Evolutionary conservation across 2,113 vertebrate genomes (phyloP), one percentile per base, ranked within the genome.

Genomic region (Rhabdornis inornatus): DNA sequence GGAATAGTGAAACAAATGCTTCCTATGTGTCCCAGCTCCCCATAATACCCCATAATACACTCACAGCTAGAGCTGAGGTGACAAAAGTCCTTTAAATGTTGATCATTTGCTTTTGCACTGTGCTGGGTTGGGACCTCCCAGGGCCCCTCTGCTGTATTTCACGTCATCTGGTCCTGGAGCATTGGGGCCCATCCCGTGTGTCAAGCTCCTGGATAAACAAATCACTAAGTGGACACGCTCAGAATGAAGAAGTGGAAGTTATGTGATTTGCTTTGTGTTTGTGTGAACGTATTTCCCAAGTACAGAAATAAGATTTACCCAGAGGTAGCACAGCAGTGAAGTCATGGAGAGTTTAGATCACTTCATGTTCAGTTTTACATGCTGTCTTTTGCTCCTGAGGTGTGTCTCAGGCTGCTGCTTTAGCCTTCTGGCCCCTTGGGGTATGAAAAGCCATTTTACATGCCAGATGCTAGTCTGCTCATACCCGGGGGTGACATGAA

Each of bases 151-250:
- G 52, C 27, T 75, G 27, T 39, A 19, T 80, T 84, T 83, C 45
- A 42, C 39, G 53, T 75, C 56, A 31, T 23, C 27, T 57, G 68
- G 37, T 25, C 84, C 61, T 79, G 25, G 39, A 72, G 42, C 63
- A 12, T 40, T 13, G 61, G 56, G 30, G 9, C 70, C 31, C 27
- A 3, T 52, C 30, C n/a, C 2, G 0, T 2, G 42, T 64, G 44
- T 13, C 0, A 0, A 30, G 50, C 66, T 90, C 47, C 71, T 44
- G 35, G 28, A 24, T 0, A 2, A 80, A 24, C 42, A 69, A 76
- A 30, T 4, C 0, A 0, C 11, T 20, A 4, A 64, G 31, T n/a
- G 61, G 30, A 52, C 0, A 0, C 0, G 1, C 40, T 82, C 47
- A n/a, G 49, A 77, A 50, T 17, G 55, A 83, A 40, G 80, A 77